These are phyloP conservation scores for Heterodera carotae DNA, from an alignment of 1,140 invertebrate species.

Conservation along the genomic window DNA sequence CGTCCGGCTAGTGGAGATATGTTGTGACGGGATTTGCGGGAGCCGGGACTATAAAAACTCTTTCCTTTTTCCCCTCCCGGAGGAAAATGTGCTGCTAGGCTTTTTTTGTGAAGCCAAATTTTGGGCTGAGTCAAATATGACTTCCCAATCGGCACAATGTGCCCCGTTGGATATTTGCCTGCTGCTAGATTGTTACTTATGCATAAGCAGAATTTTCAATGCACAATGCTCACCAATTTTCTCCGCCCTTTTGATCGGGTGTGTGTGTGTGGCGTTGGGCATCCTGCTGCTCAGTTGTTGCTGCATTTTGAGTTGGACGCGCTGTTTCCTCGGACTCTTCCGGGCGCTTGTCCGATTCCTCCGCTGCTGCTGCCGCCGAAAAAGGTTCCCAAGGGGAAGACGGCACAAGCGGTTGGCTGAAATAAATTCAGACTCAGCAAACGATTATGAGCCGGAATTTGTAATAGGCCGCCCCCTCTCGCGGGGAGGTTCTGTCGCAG, in stretches of 20 bases:
- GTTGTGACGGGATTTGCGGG: background rate
- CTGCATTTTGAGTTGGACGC: background rate
- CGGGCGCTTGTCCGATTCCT: background rate
- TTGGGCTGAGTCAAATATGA: background rate
- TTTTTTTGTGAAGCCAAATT: background rate
- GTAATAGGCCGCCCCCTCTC: no score
- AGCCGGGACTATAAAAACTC: background rate
- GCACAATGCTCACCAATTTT: background rate
- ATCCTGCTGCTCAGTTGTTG: background rate
- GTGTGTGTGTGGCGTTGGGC: background rate
- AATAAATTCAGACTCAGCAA: background rate
- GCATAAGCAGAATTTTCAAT: background rate
- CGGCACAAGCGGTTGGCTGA: no score
- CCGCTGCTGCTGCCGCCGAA: background rate
- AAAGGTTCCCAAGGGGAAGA: background rate
- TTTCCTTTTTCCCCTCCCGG: background rate
- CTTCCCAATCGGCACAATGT: background rate
- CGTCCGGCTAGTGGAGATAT: background rate
- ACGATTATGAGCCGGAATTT: background rate
- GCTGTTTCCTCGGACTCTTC: background rate
- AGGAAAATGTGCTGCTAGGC: background rate
- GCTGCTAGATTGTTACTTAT: background rate
- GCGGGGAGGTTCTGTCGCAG: no score
- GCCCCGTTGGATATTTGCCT: background rate
- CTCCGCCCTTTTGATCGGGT: background rate